phyloP scores from a whole-genome alignment of 2,888 invertebrate species.

The Napeogenes sylphis region DNA sequence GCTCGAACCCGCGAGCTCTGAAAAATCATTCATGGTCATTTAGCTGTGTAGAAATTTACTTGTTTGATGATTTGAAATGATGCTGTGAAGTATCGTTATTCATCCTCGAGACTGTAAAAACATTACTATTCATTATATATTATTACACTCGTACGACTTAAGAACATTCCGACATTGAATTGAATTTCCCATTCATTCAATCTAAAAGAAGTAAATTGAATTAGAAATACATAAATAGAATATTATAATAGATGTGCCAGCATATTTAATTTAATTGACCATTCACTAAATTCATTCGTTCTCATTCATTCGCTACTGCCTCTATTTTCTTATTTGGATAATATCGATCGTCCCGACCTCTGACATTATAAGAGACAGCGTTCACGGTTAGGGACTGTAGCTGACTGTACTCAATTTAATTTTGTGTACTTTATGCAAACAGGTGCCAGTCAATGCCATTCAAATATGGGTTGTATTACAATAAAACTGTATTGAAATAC shows the following conservation, averaged over 20 bases:
- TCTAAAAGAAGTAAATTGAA: too few species aligned
- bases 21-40: slow-evolving; percentile 13
- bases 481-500: too few species aligned
- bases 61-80: too few species aligned
- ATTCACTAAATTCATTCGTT: slow-evolving; percentile 1
- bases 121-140: too few species aligned
- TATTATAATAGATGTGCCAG: background rate
- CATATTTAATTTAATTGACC: slow-evolving; percentile 1
- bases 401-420: slow-evolving; percentile 27
- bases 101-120: too few species aligned
- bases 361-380: slow-evolving; percentile 65
- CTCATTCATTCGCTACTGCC: slow-evolving; percentile 4
- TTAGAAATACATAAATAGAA: background rate
- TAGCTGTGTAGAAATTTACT: too few species aligned
- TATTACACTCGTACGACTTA: too few species aligned
- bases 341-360: slow-evolving; percentile 67
- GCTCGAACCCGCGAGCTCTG: slow-evolving; percentile 4
- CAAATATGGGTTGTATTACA: background rate
- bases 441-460: too few species aligned
- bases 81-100: too few species aligned
- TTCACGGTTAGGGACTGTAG: slow-evolving; percentile 47
- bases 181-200: too few species aligned
- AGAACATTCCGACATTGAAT: too few species aligned
- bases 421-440: slow-evolving; percentile 17
- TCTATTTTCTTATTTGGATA: slow-evolving; percentile 5